Conservation (phyloP, 2,888 invertebrate species). For the Hesperia comma region DNA sequence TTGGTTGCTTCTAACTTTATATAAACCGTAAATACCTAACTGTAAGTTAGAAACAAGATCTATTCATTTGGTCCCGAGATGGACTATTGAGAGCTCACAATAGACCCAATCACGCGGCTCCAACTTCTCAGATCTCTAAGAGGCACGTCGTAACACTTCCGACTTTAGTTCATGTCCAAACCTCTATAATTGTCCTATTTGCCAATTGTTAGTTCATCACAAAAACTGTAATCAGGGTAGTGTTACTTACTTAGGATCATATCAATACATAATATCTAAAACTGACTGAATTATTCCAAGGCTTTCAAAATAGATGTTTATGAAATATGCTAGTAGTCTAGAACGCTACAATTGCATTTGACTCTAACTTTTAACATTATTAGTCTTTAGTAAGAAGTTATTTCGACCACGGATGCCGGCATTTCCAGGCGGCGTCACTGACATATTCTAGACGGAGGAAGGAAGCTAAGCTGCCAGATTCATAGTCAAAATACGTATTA, state of each 20-base stretch:
- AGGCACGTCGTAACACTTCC: constrained; percentile 65
- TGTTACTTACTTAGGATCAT: background rate
- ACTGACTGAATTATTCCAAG: too few relatives aligned
- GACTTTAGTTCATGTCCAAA: constrained; percentile 42
- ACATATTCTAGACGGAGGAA: too few relatives aligned
- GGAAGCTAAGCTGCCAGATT: too few relatives aligned
- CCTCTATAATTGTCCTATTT: constrained; percentile 8
- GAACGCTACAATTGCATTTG: too few relatives aligned
- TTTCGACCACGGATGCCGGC: too few relatives aligned
- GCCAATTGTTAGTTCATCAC: constrained; percentile 7
- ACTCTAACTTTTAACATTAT: too few relatives aligned
- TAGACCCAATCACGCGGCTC: constrained; percentile 75
- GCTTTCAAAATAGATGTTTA: too few relatives aligned
- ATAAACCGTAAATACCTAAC: constrained; percentile 8
- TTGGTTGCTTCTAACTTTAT: background rate
- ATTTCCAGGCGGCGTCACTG: too few relatives aligned
- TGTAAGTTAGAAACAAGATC: constrained; percentile 16
- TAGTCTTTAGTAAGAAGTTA: too few relatives aligned
- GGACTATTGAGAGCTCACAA: constrained; percentile 75
- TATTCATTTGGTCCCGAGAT: constrained; percentile 62
- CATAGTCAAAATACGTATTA: too few relatives aligned
- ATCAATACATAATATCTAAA: background rate
- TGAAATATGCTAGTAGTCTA: too few relatives aligned
- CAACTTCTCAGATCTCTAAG: constrained; percentile 68
- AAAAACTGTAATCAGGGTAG: background rate